Evolutionary conservation across 2,888 invertebrate species (phyloP), one percentile per base, ranked within the genome.

Genomic region (Sthenelais limicola): DNA sequence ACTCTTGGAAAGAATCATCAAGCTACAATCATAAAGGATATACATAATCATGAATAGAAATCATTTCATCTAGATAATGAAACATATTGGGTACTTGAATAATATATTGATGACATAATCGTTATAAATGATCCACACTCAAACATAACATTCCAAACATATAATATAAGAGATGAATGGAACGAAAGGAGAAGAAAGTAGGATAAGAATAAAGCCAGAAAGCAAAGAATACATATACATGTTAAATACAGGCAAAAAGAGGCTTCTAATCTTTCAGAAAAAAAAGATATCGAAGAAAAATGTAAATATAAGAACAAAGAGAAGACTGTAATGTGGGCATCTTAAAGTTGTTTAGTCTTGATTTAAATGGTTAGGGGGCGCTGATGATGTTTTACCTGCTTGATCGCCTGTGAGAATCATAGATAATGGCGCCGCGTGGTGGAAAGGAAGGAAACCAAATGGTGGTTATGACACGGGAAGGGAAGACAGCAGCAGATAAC

Each of bases 391-490:
- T n/a, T 62, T 62, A 62, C 62, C 62, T 62, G 62, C 62, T 21
- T 62, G 35, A 38, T 62, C 62, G 28, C 43, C 62, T 62, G 62
- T 38, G 62, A 43, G 62, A 38, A 32, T 15, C 54, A 62, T n/a
- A 21, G 15, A 62, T 43, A 62, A 43, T 62, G 62, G 62, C 62
- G 62, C 62, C 62, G 62, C 62, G 38, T 62, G 62, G 62, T 62
- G 62, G 62, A 62, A 24, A 62, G 62, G 62, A 62, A 62, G 62
- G 62, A 62, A 62, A 62, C 62, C 62, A 62, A 54, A 54, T 24
- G 38, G 24, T 21, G n/a, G 43, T 62, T 62, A 62, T 62, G 38
- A 62, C 62, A 62, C 62, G 56, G 33, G 56, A 32, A 56, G 56
- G 38, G 62, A 35, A 62, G 38, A 35, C 21, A 32, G 32, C 2